These are phyloP conservation scores for Ochotona princeps DNA, from an alignment of 2,113 vertebrate species.

Conservation along the genomic window DNA sequence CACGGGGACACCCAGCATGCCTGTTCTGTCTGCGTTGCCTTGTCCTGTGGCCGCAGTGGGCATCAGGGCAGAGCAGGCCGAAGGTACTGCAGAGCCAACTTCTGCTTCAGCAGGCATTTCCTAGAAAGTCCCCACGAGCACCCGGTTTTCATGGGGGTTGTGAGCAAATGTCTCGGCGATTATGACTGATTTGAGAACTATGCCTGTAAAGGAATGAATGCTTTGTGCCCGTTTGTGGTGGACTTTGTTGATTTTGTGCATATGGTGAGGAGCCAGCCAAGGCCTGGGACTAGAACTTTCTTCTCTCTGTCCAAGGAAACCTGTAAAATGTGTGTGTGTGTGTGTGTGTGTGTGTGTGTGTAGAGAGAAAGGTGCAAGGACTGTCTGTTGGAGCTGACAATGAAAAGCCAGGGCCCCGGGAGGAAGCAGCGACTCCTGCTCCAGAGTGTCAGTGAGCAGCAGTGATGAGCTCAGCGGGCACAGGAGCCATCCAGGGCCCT, in stretches of 20 bases:
- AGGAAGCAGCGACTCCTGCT: background rate
- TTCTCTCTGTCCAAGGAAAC: too few species aligned
- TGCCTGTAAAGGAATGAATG: rapidly evolving
- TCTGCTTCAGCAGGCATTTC: background rate
- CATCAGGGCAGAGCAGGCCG: background rate
- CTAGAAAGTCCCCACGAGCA: rapidly evolving
- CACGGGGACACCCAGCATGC: rapidly evolving
- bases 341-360: background rate
- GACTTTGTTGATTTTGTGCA: background rate
- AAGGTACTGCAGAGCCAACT: background rate
- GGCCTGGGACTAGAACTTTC: rapidly evolving
- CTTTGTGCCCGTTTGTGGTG: rapidly evolving
- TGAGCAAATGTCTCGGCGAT: background rate
- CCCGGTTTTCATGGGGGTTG: background rate
- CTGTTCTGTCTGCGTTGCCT: background rate
- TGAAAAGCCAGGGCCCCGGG: background rate
- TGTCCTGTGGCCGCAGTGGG: background rate
- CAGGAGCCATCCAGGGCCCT: slow-evolving; percentile 17
- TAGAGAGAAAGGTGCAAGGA: rapidly evolving
- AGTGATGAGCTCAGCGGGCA: slow-evolving; percentile 60
- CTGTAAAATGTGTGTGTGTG: too few species aligned
- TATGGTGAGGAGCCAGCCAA: background rate
- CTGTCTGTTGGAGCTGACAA: background rate
- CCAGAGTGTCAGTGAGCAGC: background rate
- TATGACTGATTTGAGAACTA: too few species aligned